phyloP scores from a whole-genome alignment of 1,140 invertebrate genomes.

The Drosophila athabasca region DNA sequence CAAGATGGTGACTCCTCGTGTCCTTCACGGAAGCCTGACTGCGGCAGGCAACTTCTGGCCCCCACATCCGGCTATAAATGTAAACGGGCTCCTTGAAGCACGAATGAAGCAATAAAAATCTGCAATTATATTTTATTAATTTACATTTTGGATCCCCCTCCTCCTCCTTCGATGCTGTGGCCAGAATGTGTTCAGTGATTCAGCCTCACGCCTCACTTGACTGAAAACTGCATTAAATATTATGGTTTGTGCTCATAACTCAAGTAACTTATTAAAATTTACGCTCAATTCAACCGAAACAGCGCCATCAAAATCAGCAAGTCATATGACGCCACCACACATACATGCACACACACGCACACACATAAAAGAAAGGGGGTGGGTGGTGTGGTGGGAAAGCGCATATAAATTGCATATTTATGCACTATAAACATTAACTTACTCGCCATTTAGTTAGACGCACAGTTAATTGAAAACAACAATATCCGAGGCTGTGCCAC shows the following conservation, averaged over 20 bases:
- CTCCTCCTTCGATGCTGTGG: too few relatives aligned
- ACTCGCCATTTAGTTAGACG: constrained; percentile 74
- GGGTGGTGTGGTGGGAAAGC: background rate
- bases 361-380: background rate
- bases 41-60: constrained; percentile 12
- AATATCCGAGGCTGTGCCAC: constrained; percentile 40
- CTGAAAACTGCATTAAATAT: background rate
- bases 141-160: too few relatives aligned
- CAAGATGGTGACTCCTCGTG: constrained; percentile 21
- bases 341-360: background rate
- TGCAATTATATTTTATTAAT: constrained; percentile 19
- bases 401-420: constrained; percentile 72
- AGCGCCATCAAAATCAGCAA: constrained; percentile 13
- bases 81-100: background rate
- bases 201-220: too few relatives aligned
- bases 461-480: constrained; percentile 78
- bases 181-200: too few relatives aligned
- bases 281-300: constrained; percentile 22
- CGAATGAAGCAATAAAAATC: constrained; percentile 9
- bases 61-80: constrained; percentile 28
- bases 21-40: constrained; percentile 16
- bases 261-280: constrained; percentile 27
- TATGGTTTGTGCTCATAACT: background rate
- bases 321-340: constrained; percentile 4
- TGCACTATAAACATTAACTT: constrained; percentile 79